Conservation (phyloP, 2,113 vertebrate genomes). For the Ciconia maguari region DNA sequence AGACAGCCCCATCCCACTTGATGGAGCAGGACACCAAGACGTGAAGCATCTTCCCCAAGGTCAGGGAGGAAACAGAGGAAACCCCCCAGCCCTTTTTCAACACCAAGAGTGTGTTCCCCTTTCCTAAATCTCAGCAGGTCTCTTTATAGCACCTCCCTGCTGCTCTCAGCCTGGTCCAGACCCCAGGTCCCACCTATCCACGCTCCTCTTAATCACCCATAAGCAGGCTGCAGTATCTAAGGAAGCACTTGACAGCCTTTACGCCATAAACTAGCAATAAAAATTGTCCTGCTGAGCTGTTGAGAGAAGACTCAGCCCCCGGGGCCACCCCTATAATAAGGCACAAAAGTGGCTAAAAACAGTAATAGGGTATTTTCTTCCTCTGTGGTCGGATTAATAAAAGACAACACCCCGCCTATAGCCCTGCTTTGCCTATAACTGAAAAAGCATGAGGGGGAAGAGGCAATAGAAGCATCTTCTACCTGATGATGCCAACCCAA, state of each 20-base stretch:
- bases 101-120: accelerated
- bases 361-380: not conserved
- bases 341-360: not conserved
- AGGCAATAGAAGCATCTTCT: not conserved
- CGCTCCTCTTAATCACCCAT: not conserved
- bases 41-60: not conserved
- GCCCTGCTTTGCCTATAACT: not conserved
- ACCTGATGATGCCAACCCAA: not conserved
- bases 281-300: not conserved
- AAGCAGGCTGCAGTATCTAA: not conserved
- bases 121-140: not conserved
- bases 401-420: not conserved
- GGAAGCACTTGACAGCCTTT: not conserved
- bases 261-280: not conserved
- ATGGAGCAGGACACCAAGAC: not conserved
- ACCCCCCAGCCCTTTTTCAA: not conserved
- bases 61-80: not conserved
- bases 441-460: not conserved
- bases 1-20: not conserved
- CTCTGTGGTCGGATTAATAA: not conserved
- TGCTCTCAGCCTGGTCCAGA: not conserved
- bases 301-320: not conserved
- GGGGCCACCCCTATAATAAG: not conserved
- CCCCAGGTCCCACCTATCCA: not conserved
- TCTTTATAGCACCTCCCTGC: not conserved